Base-by-base conservation (phyloP, 1,140 invertebrate species). In the Popillia japonica region DNA sequence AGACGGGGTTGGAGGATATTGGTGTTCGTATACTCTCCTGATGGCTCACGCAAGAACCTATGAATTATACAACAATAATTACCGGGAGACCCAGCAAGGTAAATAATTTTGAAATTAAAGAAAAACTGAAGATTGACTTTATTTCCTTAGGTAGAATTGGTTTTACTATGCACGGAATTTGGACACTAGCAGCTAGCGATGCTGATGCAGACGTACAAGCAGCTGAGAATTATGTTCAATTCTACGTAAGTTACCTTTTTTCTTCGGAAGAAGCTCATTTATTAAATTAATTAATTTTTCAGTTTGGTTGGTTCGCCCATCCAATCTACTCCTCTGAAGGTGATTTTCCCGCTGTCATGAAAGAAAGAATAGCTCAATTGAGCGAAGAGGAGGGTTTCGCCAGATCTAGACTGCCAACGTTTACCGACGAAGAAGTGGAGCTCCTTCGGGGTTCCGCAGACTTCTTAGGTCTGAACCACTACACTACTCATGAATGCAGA, bases 241-340 rank as follows among this genome's bases (percentile, higher is more conserved):
- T 75, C 4, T 75, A 20, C 9, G 8, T n/a, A 42, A 11, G 11
- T 40, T 6, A 3, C 73, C 11, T 2, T 48, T 48, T 48, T 48
- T 7, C 8, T 3, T 14, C 80, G n/a, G n/a, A n/a, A n/a, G n/a
- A n/a, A n/a, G n/a, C n/a, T n/a, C n/a, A n/a, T n/a, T n/a, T n/a
- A n/a, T n/a, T n/a, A n/a, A n/a, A n/a, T n/a, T n/a, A n/a, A n/a
- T n/a, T n/a, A n/a, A n/a, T n/a, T 64, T 87, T 88, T 68, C 82
- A 91, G 89, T 87, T 89, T 42, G 93, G 92, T 10, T 92, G 91
- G 91, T 89, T 89, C 75, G 88, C 90, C 0, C 84, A 93, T 83
- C 90, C 92, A 0, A 90, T 92, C 44, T 92, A 89, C 82, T 89
- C 88, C 0, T 79, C 86, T 22, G 76, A 87, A 2, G 92, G 92